Percentiles rank a stretch among this genome's conserved stretches.
phyloP scores from a whole-genome alignment of 37 sponge, comb jelly and placozoan genomes.

The Crambe crambe region DNA sequence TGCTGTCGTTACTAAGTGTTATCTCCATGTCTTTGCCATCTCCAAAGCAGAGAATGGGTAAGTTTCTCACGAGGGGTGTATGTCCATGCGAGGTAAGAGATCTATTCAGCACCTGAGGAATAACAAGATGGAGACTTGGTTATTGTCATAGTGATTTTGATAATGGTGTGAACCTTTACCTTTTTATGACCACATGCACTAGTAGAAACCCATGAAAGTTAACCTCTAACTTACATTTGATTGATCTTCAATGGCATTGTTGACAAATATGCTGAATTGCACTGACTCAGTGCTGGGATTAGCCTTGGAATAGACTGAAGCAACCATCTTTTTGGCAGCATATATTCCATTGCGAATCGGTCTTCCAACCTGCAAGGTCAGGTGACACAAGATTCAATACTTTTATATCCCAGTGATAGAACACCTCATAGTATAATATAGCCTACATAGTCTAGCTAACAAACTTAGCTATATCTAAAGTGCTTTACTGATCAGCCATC shows the following conservation, averaged over 20 bases:
- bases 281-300: not conserved
- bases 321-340: slow-evolving; percentile 53
- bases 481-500: too few relatives aligned
- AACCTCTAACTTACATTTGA: slow-evolving; percentile 34
- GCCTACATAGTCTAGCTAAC: too few relatives aligned
- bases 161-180: too few relatives aligned
- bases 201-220: too few relatives aligned
- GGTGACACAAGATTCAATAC: too few relatives aligned
- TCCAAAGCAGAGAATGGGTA: slow-evolving; percentile 44
- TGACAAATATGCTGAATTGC: slow-evolving; percentile 25
- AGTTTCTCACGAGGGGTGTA: slow-evolving; percentile 6
- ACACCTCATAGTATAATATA: too few relatives aligned
- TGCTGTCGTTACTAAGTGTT: slow-evolving; percentile 10
- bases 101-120: slow-evolving; percentile 31
- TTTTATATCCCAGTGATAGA: too few relatives aligned
- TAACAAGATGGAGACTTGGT: not conserved
- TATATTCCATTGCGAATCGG: slow-evolving; percentile 39
- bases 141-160: not conserved
- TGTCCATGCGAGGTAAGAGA: slow-evolving; percentile 12
- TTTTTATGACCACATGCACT: too few relatives aligned
- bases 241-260: slow-evolving; percentile 48
- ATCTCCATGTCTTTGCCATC: slow-evolving; percentile 50
- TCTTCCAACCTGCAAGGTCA: slow-evolving; percentile 4
- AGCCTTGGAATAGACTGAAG: slow-evolving; percentile 27
- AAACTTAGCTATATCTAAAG: too few relatives aligned